Base-by-base conservation (phyloP, 2,797 vertebrate species). In the Sebastes hopkinsi region DNA sequence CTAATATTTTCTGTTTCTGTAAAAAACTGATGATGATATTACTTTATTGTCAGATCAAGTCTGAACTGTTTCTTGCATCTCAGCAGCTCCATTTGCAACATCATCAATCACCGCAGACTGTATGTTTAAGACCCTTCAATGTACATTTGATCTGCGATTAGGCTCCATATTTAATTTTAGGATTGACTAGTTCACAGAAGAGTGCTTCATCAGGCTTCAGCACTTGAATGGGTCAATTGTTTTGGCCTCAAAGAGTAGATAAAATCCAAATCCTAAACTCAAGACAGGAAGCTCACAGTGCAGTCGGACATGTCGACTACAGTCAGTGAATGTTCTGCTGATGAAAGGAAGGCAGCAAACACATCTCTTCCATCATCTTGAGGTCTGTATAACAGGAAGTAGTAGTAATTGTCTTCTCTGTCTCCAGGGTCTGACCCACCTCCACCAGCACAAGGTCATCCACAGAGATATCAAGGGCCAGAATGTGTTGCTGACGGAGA, bases 361-460 rank as follows among this genome's bases (percentile, higher is more conserved):
- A 13, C 9, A 4, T 14, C 7, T 14, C 42, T 7, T 3, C 6
- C 14, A 2, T 14, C 25, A 9, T 46, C 42, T 5, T 30, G 6
- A 18, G 3, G 18, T 27, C 9, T n/a, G 3, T 29, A 0, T 9
- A 14, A 32, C 27, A 72, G 46, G 66, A 70, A 22, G 66, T 54
- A 5, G 3, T 36, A 3, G 6, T 56, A 8, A 1, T 52, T 10
- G 3, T 4, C n/a, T 18, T 69, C 2, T 78, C 13, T 16, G 25
- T 75, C 34, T 85, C 2, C 90, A 99, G 98, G 98, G 98, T 86
- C 95, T 99, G 94, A 99, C 98, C 91, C 98, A 99, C 88, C 97
- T 99, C 80, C 98, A 99, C 94, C 98, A 99, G 92, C 98, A 99
- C 94, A 99, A 99, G 95, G 98, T 99, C 93, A 99, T 99, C 95